Evolutionary conservation across 1,140 invertebrate genomes (phyloP).

Genomic region (Apocrypta bakeri): DNA sequence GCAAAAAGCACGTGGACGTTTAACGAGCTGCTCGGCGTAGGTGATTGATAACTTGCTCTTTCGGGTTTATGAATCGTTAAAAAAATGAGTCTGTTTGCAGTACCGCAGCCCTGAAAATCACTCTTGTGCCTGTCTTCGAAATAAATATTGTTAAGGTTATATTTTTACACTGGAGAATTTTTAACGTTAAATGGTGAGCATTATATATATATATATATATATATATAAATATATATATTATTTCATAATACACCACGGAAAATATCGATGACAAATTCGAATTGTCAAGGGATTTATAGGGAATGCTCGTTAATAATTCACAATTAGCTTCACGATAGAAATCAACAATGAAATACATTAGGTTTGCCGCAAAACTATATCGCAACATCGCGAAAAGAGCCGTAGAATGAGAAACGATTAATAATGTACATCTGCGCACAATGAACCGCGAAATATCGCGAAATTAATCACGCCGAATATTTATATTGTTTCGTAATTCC

Average conservation of each 20-base stretch:
- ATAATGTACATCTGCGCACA: not conserved
- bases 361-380: not conserved
- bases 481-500: constrained; percentile 29
- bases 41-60: constrained; percentile 13
- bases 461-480: constrained; percentile 14
- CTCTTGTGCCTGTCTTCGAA: not conserved
- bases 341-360: not conserved
- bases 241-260: no score
- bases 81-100: constrained; percentile 17
- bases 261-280: no score
- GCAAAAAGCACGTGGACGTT: constrained; percentile 1
- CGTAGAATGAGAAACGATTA: not conserved
- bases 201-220: no score
- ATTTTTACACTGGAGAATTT: no score
- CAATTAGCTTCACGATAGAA: no score
- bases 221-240: no score
- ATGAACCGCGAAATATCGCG: not conserved
- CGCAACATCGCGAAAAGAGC: not conserved
- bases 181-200: no score
- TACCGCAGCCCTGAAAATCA: not conserved
- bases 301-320: not conserved
- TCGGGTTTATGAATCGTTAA: constrained; percentile 19
- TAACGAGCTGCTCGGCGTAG: constrained; percentile 7
- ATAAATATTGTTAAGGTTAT: no score
- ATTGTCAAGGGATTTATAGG: no score